phyloP scores from a whole-genome alignment of 2,113 vertebrate species.

The Peromyscus maniculatus region DNA sequence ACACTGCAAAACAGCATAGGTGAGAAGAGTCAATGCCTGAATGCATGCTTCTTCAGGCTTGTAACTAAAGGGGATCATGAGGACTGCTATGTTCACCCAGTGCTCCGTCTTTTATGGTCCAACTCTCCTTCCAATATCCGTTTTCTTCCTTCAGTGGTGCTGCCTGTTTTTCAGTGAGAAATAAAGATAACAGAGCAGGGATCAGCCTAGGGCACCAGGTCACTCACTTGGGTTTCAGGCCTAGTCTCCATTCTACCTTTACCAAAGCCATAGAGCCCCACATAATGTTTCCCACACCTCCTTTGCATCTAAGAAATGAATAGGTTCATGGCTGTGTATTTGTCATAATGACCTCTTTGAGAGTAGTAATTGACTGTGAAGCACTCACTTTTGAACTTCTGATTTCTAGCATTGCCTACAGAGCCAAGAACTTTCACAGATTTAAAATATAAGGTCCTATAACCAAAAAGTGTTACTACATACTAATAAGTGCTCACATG shows the following conservation, averaged over 20 bases:
- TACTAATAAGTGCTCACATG: neutral
- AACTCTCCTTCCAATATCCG: neutral
- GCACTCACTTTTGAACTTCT: too few species aligned
- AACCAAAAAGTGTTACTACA: neutral
- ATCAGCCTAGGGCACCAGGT: neutral
- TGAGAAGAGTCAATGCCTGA: neutral
- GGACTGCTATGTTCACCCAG: neutral
- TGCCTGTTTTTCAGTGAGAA: neutral
- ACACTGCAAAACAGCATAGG: neutral
- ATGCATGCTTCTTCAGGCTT: neutral
- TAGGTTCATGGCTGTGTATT: neutral
- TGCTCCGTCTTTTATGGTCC: neutral
- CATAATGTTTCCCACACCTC: neutral
- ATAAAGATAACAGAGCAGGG: too few species aligned
- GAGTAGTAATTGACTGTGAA: fast-evolving
- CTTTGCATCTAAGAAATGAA: neutral
- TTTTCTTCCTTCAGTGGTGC: neutral
- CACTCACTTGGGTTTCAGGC: neutral
- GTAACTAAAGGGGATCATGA: neutral
- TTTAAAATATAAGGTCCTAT: neutral
- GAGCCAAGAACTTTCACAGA: too few species aligned
- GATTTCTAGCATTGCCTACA: fast-evolving
- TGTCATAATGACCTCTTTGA: neutral
- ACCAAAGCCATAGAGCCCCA: too few species aligned
- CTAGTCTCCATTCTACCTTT: too few species aligned